Evolutionary conservation across 2,113 vertebrate genomes (phyloP).

Genomic region (Rhinolophus ferrumequinum): DNA sequence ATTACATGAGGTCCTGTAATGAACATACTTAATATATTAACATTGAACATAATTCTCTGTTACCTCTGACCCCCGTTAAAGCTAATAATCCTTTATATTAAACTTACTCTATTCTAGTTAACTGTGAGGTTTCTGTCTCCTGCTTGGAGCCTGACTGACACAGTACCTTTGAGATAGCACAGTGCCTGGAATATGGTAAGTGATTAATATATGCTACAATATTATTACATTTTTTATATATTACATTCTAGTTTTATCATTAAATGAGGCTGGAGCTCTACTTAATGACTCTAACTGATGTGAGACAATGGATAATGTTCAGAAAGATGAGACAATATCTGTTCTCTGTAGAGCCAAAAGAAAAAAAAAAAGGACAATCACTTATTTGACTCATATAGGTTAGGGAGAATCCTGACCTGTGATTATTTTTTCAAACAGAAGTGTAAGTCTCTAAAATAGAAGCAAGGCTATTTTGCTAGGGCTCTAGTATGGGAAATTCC

Average conservation of each 20-base stretch:
- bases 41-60: not conserved
- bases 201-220: not conserved
- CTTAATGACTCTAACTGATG: not conserved
- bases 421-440: slow-evolving; percentile 21
- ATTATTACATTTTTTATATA: not conserved
- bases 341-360: not conserved
- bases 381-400: not conserved
- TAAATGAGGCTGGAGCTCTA: not conserved
- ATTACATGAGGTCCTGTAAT: not conserved
- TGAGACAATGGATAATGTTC: not conserved
- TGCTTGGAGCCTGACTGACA: not conserved
- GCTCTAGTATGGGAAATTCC: not conserved
- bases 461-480: not conserved
- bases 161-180: not conserved
- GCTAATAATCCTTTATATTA: not conserved
- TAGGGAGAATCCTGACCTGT: not conserved
- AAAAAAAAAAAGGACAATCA: not conserved
- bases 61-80: not conserved
- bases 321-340: not conserved
- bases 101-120: too few relatives aligned
- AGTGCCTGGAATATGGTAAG: not conserved
- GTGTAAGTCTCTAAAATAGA: not conserved
- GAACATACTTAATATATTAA: not conserved
- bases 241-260: not conserved
- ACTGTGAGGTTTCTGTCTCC: not conserved